Evolutionary conservation across 2,113 vertebrate genomes (phyloP).

Genomic region (Tragelaphus strepsiceros): DNA sequence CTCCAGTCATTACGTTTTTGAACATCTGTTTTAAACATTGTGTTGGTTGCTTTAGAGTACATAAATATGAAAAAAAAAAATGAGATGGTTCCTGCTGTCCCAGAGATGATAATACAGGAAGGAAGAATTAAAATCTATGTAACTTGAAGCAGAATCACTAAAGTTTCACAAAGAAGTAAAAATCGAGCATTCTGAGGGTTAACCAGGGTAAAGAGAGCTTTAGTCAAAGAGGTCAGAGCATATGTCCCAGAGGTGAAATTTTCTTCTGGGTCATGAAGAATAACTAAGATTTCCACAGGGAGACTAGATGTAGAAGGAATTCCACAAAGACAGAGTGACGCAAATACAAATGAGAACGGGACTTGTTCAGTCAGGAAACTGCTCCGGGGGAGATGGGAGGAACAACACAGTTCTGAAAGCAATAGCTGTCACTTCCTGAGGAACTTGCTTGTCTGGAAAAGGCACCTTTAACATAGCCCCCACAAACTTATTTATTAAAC

Average conservation of each 20-base stretch:
- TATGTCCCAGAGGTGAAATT: background rate
- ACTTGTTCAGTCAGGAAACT: background rate
- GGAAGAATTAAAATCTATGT: background rate
- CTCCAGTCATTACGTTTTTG: background rate
- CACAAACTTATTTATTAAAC: background rate
- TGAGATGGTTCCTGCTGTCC: background rate
- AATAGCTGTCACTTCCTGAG: background rate
- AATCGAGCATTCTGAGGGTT: background rate
- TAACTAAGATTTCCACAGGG: background rate
- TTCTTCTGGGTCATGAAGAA: background rate
- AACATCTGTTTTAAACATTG: background rate
- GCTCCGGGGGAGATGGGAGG: accelerated
- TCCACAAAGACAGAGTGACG: background rate
- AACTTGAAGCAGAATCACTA: background rate
- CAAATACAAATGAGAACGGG: background rate
- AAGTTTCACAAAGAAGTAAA: background rate
- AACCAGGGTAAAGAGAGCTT: background rate
- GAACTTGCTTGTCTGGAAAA: background rate
- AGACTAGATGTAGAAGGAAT: background rate
- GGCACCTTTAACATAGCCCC: background rate
- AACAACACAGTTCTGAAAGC: no score
- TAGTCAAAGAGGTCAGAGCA: background rate
- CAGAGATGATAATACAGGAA: background rate
- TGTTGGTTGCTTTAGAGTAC: background rate
- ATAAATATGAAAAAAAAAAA: background rate